These are phyloP conservation scores for Strix uralensis DNA, from an alignment of 2,113 vertebrate species.

Conservation along the genomic window DNA sequence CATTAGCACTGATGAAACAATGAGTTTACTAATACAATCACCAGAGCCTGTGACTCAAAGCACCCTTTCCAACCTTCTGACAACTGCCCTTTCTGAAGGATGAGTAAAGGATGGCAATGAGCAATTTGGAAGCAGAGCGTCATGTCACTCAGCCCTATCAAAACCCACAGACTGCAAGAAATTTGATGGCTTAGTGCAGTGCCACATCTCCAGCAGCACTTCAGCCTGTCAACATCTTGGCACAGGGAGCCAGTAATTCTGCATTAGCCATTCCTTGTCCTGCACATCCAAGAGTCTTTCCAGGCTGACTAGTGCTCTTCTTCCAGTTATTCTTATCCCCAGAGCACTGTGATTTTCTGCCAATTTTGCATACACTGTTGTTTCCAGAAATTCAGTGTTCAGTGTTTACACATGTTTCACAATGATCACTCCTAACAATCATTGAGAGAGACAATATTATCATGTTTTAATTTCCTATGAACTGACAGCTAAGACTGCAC, in stretches of 20 bases:
- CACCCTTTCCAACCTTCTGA: neutral
- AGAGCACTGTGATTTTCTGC: neutral
- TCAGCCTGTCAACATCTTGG: neutral
- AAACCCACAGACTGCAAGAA: neutral
- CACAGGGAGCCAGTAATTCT: neutral
- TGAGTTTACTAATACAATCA: neutral
- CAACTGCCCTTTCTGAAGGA: neutral
- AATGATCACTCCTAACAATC: neutral
- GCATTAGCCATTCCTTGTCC: neutral
- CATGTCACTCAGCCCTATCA: neutral
- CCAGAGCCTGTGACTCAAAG: neutral
- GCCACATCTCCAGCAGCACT: neutral
- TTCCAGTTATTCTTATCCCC: neutral
- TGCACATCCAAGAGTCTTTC: neutral
- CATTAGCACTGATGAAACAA: neutral
- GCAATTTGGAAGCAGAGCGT: neutral
- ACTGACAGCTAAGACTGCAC: neutral
- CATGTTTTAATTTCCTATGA: conserved; percentile 2
- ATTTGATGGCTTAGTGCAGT: neutral
- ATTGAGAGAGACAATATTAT: conserved; percentile 1
- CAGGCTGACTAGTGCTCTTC: neutral
- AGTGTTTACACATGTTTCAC: conserved; percentile 10
- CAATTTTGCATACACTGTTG: neutral
- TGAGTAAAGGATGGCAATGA: neutral
- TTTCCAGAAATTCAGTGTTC: neutral